A percentile compares a stretch with the other conserved stretches of the same genome.
These are phyloP conservation scores for Lethocerus indicus DNA, from an alignment of 1,140 invertebrate genomes.

Conservation along the genomic window DNA sequence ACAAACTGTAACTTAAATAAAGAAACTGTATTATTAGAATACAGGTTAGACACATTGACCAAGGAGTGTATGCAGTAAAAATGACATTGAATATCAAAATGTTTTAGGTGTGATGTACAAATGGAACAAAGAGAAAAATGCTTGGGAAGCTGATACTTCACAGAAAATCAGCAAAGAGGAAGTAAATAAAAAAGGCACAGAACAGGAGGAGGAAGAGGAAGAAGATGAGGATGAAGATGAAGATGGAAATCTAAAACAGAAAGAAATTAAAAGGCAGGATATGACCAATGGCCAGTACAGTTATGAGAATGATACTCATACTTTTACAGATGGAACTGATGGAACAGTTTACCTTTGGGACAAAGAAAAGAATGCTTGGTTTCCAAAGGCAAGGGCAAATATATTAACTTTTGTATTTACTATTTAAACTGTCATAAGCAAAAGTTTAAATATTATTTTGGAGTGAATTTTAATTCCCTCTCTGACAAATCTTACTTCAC, in stretches of 20 bases:
- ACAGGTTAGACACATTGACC: background rate
- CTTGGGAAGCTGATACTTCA: slow-evolving; percentile 30
- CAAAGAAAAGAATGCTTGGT: slow-evolving; percentile 76
- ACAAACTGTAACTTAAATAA: background rate
- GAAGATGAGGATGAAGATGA: slow-evolving; percentile 21
- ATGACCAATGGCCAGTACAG: slow-evolving; percentile 34
- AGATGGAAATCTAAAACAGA: slow-evolving; percentile 18
- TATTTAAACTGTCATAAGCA: background rate
- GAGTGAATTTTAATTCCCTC: too few species aligned
- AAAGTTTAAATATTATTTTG: too few species aligned
- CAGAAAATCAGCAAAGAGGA: slow-evolving; percentile 24
- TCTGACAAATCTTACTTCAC: too few species aligned
- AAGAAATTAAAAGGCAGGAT: slow-evolving; percentile 23
- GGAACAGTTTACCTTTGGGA: slow-evolving; percentile 87
- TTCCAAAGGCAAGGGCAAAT: slow-evolving; percentile 66
- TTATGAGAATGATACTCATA: slow-evolving; percentile 59
- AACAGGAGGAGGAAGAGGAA: slow-evolving; percentile 24
- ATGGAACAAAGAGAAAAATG: slow-evolving; percentile 31
- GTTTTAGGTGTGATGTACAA: slow-evolving; percentile 19
- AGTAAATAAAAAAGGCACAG: slow-evolving; percentile 13
- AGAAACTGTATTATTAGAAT: background rate
- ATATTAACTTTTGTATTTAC: too few species aligned
- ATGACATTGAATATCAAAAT: background rate
- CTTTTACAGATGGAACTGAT: slow-evolving; percentile 68
- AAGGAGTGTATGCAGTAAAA: slow-evolving; percentile 5